Conservation (phyloP, 2,113 vertebrate genomes). For the Hyperopisus bebe region DNA sequence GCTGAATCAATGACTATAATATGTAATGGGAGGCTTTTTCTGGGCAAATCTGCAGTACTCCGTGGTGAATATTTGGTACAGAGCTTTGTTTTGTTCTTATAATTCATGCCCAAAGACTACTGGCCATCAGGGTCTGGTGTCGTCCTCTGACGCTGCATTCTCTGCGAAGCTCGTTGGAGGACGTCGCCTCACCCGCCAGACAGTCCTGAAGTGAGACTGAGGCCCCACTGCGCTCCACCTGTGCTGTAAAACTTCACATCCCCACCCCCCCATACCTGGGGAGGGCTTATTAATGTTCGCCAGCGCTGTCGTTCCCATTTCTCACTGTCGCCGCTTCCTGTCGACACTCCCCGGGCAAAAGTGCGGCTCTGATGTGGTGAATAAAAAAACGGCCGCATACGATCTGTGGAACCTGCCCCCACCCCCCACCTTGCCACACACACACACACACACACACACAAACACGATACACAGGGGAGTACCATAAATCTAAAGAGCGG, state of each 20-base stretch:
- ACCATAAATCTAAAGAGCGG: neutral
- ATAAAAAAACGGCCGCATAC: slow-evolving; percentile 38
- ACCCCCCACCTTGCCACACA: neutral
- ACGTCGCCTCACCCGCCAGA: neutral
- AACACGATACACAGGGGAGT: neutral
- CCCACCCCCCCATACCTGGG: neutral
- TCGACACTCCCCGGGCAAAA: slow-evolving; percentile 13
- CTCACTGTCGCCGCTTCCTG: slow-evolving; percentile 23
- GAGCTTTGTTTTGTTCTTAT: neutral
- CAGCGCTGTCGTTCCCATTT: slow-evolving; percentile 23
- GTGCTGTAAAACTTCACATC: neutral
- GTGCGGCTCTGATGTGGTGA: slow-evolving; percentile 24
- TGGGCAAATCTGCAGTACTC: neutral
- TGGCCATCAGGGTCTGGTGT: neutral
- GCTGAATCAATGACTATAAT: neutral
- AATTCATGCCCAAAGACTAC: neutral
- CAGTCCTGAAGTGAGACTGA: neutral
- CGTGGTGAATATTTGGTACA: neutral
- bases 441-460: no score
- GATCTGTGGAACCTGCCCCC: slow-evolving; percentile 39
- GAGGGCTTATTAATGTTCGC: slow-evolving; percentile 29
- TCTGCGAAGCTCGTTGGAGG: neutral
- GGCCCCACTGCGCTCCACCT: slow-evolving; percentile 10
- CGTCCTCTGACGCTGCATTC: neutral
- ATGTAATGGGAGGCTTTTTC: neutral